Percentiles rank a stretch among this genome's conserved stretches.
Evolutionary conservation across 2,797 vertebrate genomes (phyloP).

Genomic region (Protosalanx chinensis): DNA sequence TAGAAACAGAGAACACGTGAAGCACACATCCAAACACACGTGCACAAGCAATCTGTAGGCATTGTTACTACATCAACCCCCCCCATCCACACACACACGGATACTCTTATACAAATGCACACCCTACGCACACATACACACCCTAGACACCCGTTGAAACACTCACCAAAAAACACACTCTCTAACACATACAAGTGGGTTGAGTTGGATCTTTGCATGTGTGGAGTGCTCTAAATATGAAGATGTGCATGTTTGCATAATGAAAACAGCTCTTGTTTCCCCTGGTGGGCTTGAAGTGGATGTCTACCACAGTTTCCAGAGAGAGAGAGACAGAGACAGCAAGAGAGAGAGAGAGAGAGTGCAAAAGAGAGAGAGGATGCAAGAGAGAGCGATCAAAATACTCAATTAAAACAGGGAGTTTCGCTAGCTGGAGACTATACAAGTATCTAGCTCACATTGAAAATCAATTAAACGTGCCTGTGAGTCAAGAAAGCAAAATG

Average conservation of each 20-base stretch:
- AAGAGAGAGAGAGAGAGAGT: too few relatives aligned
- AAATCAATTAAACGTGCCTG: too few relatives aligned
- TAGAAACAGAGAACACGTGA: background rate
- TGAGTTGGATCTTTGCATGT: slow-evolving; percentile 24
- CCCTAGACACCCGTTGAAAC: background rate
- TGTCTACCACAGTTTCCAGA: slow-evolving; percentile 38
- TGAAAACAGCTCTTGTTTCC: slow-evolving; percentile 36
- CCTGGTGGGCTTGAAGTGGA: slow-evolving; percentile 12
- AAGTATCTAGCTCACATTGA: background rate
- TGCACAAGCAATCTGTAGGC: background rate
- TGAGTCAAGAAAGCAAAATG: too few relatives aligned
- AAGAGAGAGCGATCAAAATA: too few relatives aligned
- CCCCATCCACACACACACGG: background rate
- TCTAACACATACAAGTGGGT: background rate
- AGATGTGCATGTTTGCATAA: slow-evolving; percentile 54
- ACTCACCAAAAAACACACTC: background rate
- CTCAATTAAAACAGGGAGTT: too few relatives aligned
- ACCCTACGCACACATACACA: background rate
- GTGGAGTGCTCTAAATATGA: slow-evolving; percentile 46
- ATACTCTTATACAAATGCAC: background rate
- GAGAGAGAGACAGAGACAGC: too few relatives aligned
- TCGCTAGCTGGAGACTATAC: too few relatives aligned
- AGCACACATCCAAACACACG: slow-evolving; percentile 21
- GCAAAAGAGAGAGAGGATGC: too few relatives aligned
- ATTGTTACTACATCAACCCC: too few relatives aligned